Percentiles rank a stretch among this genome's conserved stretches.
Conservation (phyloP, 1,140 invertebrate genomes). For the Hycleus cichorii region DNA sequence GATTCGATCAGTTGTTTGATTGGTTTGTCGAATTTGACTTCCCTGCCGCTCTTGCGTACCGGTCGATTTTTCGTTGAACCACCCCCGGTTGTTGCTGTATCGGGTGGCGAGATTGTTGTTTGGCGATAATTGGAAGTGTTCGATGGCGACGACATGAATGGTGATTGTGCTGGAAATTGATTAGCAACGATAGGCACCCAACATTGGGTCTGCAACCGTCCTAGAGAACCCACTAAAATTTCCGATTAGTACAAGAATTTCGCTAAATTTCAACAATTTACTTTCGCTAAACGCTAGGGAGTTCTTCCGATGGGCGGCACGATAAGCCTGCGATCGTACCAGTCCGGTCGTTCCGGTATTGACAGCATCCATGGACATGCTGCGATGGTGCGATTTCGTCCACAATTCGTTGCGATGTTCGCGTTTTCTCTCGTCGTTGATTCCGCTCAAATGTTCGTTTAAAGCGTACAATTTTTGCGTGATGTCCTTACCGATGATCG, state of each 20-base stretch:
- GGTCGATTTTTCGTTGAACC: conserved; percentile 25
- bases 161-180: conserved; percentile 43
- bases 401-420: conserved; percentile 39
- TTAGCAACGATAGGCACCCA: conserved; percentile 45
- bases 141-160: conserved; percentile 30
- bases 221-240: conserved; percentile 29
- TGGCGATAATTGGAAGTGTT: no score
- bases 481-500: conserved; percentile 78
- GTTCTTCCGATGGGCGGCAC: conserved; percentile 36
- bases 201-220: conserved; percentile 33
- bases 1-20: background rate
- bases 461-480: conserved; percentile 77
- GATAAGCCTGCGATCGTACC: conserved; percentile 61
- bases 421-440: conserved; percentile 33
- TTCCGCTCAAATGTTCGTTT: conserved; percentile 59
- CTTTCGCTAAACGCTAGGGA: conserved; percentile 27
- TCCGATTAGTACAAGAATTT: background rate
- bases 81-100: conserved; percentile 29
- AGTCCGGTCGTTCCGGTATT: conserved; percentile 65
- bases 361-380: conserved; percentile 70
- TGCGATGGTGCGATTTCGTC: conserved; percentile 51
- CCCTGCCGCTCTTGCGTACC: conserved; percentile 23
- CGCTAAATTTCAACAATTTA: conserved; percentile 19
- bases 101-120: background rate
- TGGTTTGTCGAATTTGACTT: conserved; percentile 34